phyloP scores from a whole-genome alignment of 2,113 vertebrate genomes.

The Camelus dromedarius region DNA sequence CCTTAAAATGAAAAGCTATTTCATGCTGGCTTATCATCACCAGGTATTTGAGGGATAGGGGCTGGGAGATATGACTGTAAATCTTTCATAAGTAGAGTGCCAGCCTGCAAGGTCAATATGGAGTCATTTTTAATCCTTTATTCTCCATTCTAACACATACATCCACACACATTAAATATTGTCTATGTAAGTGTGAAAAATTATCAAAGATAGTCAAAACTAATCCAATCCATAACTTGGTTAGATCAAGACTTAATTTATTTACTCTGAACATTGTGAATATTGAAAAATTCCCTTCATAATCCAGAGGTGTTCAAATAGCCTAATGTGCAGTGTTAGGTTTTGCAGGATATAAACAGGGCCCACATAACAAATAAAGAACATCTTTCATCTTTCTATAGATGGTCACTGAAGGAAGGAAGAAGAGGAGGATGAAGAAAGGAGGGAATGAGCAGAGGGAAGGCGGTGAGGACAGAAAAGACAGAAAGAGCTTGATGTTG shows the following conservation, averaged over 20 bases:
- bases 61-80: neutral
- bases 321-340: neutral
- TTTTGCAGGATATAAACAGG: neutral
- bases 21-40: neutral
- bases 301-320: conserved; percentile 32
- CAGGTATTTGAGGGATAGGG: neutral
- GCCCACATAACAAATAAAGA: neutral
- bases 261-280: neutral
- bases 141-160: neutral
- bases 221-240: neutral
- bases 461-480: neutral
- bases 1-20: conserved; percentile 41
- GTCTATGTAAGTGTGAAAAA: neutral
- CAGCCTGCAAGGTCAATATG: neutral
- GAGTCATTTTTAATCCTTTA: conserved; percentile 18
- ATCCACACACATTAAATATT: neutral
- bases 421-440: neutral
- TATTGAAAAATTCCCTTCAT: neutral
- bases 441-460: neutral
- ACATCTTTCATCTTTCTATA: conserved; percentile 17
- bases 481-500: neutral
- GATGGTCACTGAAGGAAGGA: neutral
- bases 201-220: neutral
- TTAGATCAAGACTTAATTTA: neutral
- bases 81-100: conserved; percentile 5